Evolutionary conservation across 37 sponge, comb jelly and placozoan genomes (phyloP), one percentile per base, ranked within the genome.

Genomic region (Amphimedon queenslandica): DNA sequence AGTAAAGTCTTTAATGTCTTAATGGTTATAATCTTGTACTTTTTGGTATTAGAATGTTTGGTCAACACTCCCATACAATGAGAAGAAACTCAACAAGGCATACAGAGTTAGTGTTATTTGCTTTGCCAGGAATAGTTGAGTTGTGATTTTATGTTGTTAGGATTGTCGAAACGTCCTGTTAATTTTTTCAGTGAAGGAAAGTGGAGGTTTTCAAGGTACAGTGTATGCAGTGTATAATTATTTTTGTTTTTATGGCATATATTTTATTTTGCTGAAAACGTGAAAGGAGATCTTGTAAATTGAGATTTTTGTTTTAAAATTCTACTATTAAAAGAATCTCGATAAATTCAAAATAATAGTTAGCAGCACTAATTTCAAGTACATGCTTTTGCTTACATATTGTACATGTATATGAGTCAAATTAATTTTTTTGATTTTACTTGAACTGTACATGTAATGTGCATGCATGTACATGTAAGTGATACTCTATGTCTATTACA

Each of bases 131-230:
- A 60, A 18, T 47, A 47, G 51, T 8, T 47, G 13, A 18, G 5
- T 68, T 47, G 5, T 66, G 77, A 16, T 63, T 25, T 28, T 42
- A 27, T 24, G 25, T 38, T 51, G 65, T 4, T 53, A 84, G 84
- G 88, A 90, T 36, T 90, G 92, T 74, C 57, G 79, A 55, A 94
- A 97, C 82, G 94, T 97, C 6, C 57, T 97, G 43, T 83, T 97
- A 37, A 83, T 97, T 13, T 97, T 91, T 68, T 94, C 94, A 51
- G 98, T 97, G 16, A 82, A 79, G 57, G 98, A 97, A 76, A 97
- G 98, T 84, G 98, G 98, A 8, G 79, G 83, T 37, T 97, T 97
- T 74, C 98, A 97, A 83, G 98, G 94, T 88, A 67, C 13, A 18
- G 13, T 13, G 13, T 8, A 47, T 47, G 53, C n/a, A n/a, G n/a